Evolutionary conservation across 2,888 invertebrate genomes (phyloP), one percentile per base, ranked within the genome.

Genomic region (Apamea monoglypha): DNA sequence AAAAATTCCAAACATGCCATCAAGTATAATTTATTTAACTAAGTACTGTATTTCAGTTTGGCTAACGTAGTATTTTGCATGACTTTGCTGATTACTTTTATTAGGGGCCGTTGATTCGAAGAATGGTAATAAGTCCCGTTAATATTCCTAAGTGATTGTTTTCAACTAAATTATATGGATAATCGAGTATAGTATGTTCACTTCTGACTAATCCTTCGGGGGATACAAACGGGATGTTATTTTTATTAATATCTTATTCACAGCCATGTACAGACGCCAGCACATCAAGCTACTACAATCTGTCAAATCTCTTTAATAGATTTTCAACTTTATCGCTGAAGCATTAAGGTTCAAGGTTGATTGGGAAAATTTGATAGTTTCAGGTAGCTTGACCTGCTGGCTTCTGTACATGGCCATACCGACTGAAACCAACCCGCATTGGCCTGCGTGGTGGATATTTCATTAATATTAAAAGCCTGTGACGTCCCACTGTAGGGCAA

Each of bases 1-100:
- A 85, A 75, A 84, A 85, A 63, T 74, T 85, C 63, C 40, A 63
- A 72, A 59, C 40, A 25, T n/a, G 25, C 32, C 8, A 59, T 68
- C 40, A 68, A 50, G 21, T 61, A 18, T 72, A 83, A 68, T 78
- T 64, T 69, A 53, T 74, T 66, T 50, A 47, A 40, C 66, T 61
- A 40, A 40, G 6, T 40, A 64, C 40, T 64, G 56, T 64, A 66
- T 50, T 83, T 59, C n/a, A 68, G 59, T 82, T 70, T 61, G 50
- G 32, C 14, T 61, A 3, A 40, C 7, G 10, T 53, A 32, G 8
- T 29, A 36, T 59, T 70, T 83, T 44, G 59, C 29, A 50, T 44
- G 66, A 78, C 25, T 29, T 18, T 16, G 25, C 56, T 68, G 47
- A 29, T 74, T 68, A 53, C 14, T 36, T 14, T 53, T 36, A 59